Base-by-base conservation (phyloP, 2,797 vertebrate genomes). In the Cuculus canorus region DNA sequence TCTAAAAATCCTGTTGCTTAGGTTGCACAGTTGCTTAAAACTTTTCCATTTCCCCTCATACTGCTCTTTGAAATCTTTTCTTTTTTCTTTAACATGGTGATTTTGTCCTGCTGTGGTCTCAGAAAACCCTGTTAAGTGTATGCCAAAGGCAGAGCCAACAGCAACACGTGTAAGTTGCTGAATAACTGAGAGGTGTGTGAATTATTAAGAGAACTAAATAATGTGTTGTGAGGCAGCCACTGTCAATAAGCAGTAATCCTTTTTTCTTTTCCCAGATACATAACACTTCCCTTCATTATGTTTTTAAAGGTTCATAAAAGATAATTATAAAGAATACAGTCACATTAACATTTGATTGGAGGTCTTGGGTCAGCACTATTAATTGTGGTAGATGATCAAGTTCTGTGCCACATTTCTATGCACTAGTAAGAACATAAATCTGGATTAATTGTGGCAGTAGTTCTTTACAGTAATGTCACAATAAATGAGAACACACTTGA, bases 81-180 rank as follows among this genome's bases (percentile, higher is more conserved):
- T 72, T 72, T 63, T 41, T 16, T 52, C 53, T 82, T 50, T 19
- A 50, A 19, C 1, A 0, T 16, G 24, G 25, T 48, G 45, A 24
- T 39, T 90, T 78, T 82, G 52, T 92, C 72, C 72, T 92, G 48
- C 53, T 59, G 19, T 35, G 64, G 8, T 80, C 37, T 50, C 1
- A 2, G 85, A 19, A 78, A 50, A 50, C 4, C 21, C 37, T 15
- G 17, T 33, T 33, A 17, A 17, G 41, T 22, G 41, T 53, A 17
- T 76, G 81, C 73, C 83, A 70, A n/a, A 85, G 84, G 79, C 92
- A 84, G 84, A 82, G 90, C 35, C 68, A 71, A 73, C 24, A 48
- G 83, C 68, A 52, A 10, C 65, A 23, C 7, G 0, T 53, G 28
- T 23, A 48, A 59, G 33, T 24, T 3, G 2, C 53, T 47, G 85